Base-by-base conservation (phyloP, 2,797 vertebrate species). In the Pyrocephalus nanus region DNA sequence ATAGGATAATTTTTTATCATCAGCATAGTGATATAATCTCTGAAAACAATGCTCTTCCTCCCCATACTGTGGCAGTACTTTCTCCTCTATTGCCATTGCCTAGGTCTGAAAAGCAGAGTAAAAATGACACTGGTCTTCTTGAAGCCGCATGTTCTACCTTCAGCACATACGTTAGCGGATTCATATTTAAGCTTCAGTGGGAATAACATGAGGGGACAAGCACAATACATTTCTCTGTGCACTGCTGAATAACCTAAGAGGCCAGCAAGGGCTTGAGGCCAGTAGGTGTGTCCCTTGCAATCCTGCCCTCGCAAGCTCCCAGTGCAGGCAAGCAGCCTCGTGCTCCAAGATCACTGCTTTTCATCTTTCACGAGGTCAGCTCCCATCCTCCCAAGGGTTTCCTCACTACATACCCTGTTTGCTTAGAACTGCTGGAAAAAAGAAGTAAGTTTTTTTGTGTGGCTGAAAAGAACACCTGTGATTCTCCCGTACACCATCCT, bases 341-440 rank as follows among this genome's bases (percentile, higher is more conserved):
- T 21, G 36, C 26, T 79, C 79, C 88, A 77, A 77, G 65, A 38
- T 78, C 47, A 45, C n/a, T 0, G 1, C 26, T 65, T 61, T 76
- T 84, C 58, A 42, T 50, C 74, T 65, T 89, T 47, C 29, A 17
- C 45, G 19, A 85, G 55, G 69, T 45, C 92, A 93, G 43, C 36
- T 75, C 62, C 48, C 36, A 55, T 42, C 6, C 67, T 62, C 60
- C 58, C 27, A 69, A 72, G 34, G 21, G 20, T 48, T 77, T 94
- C 57, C 53, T 86, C 26, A 58, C 38, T 34, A 36, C 62, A 54
- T 19, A 72, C 25, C 9, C 40, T 75, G 12, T 81, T 83, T 88
- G 62, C 62, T 88, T 69, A 84, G 90, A 64, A 84, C 67, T 78
- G 42, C 34, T 90, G 82, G 50, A 83, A 88, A 94, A 74, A 72